Evolutionary conservation across 2,797 vertebrate species (phyloP).

Genomic region (Fistularia tabacaria): DNA sequence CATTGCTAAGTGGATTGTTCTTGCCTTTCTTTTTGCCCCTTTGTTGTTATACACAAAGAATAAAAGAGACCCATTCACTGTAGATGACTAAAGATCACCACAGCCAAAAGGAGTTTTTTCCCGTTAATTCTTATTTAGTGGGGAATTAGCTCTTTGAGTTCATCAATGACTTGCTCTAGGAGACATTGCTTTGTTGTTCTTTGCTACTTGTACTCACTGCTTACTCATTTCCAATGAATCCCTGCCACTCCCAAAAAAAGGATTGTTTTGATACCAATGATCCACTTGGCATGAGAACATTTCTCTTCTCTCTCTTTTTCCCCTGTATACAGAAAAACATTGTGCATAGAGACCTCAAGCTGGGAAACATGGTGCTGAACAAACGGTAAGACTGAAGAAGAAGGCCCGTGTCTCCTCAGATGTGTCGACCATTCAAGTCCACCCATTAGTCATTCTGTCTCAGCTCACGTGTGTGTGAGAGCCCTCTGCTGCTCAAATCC

Average conservation of each 20-base stretch:
- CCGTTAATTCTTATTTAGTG: too few species aligned
- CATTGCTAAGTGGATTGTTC: too few species aligned
- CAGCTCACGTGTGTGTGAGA: constrained; percentile 17
- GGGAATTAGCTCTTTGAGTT: not conserved
- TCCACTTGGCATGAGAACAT: constrained; percentile 27
- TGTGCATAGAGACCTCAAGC: constrained; percentile 98
- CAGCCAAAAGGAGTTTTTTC: too few species aligned
- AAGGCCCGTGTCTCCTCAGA: constrained; percentile 10
- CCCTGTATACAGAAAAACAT: constrained; percentile 92
- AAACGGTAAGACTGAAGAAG: constrained; percentile 83
- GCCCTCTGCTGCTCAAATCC: constrained; percentile 27
- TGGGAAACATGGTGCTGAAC: constrained; percentile 99
- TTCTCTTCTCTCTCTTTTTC: constrained; percentile 16
- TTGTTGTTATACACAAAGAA: too few species aligned
- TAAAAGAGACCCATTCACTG: too few species aligned
- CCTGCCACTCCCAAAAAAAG: constrained; percentile 52
- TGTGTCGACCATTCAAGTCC: constrained; percentile 28
- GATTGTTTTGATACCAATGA: constrained; percentile 49
- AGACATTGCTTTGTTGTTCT: constrained; percentile 31
- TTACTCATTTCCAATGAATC: constrained; percentile 47
- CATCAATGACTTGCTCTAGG: not conserved
- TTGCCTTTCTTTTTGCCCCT: too few species aligned
- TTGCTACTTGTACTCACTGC: constrained; percentile 21
- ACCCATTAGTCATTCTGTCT: constrained; percentile 29
- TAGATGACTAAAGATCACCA: too few species aligned